phyloP scores from a whole-genome alignment of 2,797 vertebrate genomes.

The Rhincodon typus region DNA sequence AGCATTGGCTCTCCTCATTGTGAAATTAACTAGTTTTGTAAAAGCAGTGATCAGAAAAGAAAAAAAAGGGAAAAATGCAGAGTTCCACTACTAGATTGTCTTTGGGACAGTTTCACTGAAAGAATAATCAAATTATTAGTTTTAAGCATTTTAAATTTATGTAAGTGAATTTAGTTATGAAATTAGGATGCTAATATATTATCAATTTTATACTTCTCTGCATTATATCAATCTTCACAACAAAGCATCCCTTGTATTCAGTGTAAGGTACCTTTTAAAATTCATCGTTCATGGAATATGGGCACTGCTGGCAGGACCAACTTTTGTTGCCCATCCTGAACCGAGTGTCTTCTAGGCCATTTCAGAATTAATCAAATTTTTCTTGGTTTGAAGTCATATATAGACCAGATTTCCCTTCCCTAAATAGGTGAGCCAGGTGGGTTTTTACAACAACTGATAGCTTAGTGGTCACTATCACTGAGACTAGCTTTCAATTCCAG shows the following conservation, averaged over 20 bases:
- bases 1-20: not conserved
- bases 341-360: too few species aligned
- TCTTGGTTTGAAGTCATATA: too few species aligned
- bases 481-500: too few species aligned
- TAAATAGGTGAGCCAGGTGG: too few species aligned
- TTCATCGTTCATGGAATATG: too few species aligned
- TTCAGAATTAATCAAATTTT: too few species aligned
- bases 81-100: not conserved
- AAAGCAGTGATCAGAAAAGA: not conserved
- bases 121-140: not conserved
- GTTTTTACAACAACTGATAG: too few species aligned
- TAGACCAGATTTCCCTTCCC: too few species aligned
- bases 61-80: not conserved
- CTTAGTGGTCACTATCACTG: too few species aligned
- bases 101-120: not conserved
- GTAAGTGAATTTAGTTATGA: not conserved
- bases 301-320: too few species aligned
- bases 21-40: not conserved
- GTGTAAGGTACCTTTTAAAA: not conserved
- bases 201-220: not conserved
- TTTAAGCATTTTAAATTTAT: not conserved
- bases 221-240: not conserved
- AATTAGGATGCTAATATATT: not conserved
- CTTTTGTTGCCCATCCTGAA: too few species aligned
- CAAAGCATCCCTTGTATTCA: not conserved